Percentiles rank a stretch among this genome's conserved stretches.
Evolutionary conservation across 2,888 invertebrate genomes (phyloP).

Genomic region (Dynastes grantii): DNA sequence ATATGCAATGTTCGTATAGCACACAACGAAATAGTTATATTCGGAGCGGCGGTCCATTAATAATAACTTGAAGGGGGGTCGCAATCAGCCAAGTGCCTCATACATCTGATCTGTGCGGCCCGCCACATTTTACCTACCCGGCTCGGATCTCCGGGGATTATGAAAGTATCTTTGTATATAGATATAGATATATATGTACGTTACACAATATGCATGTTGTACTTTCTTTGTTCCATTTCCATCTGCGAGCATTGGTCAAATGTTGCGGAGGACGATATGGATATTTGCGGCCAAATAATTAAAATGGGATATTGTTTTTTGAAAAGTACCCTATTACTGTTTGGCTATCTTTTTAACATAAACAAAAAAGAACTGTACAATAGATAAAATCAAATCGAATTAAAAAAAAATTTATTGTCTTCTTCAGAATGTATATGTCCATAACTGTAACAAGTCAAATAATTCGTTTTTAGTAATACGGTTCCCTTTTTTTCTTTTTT

Average conservation of each 20-base stretch:
- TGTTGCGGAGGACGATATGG: background rate
- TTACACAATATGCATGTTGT: background rate
- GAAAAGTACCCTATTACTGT: no score
- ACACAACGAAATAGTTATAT: constrained; percentile 60
- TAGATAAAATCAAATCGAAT: no score
- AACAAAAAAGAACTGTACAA: no score
- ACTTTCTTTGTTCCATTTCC: constrained; percentile 10
- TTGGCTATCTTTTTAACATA: no score
- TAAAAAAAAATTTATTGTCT: no score
- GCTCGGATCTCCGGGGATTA: constrained; percentile 41
- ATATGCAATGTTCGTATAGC: constrained; percentile 11
- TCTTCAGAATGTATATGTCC: no score
- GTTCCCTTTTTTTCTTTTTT: no score
- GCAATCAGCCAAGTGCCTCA: constrained; percentile 59
- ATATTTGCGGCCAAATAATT: background rate
- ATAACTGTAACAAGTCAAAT: no score
- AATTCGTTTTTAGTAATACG: no score
- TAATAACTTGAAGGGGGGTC: constrained; percentile 58
- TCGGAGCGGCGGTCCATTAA: constrained; percentile 62
- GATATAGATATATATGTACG: constrained; percentile 7
- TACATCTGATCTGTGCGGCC: constrained; percentile 51
- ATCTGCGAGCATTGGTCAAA: background rate
- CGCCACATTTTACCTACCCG: constrained; percentile 48
- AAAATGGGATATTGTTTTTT: no score
- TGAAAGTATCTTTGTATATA: constrained; percentile 44